Base-by-base conservation (phyloP, 2,797 vertebrate genomes). In the Cichlasoma orientale region DNA sequence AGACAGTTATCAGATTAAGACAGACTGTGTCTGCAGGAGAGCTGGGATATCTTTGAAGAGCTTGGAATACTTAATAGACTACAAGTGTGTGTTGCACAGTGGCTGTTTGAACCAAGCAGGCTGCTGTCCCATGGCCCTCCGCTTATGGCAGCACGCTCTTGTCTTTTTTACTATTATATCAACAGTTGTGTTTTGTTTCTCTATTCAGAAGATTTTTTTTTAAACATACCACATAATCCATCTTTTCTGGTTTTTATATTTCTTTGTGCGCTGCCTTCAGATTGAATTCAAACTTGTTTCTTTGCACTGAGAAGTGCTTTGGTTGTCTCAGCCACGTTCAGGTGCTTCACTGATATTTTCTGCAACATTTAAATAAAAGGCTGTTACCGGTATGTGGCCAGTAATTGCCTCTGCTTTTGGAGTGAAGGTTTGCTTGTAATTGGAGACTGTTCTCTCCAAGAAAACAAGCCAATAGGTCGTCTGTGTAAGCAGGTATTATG, bases 171-270 rank as follows among this genome's bases (percentile, higher is more conserved):
- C 72, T 25, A 4, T 71, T 54, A 82, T 71, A 55, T 79, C 27
- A 79, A 58, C 56, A 57, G 74, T 66, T 72, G 44, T 25, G 47
- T 70, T 77, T 69, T 33, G n/a, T 74, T 73, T 79, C 31, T 72
- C 7, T 72, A 4, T 55, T 66, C 52, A n/a, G 14, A 66, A 47
- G 0, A 47, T 38, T 11, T 61, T 44, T 69, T 52, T 72, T 7
- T 55, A 36, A 38, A 33, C 21, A 29, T 19, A n/a, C 14, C 57
- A 27, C 11, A 7, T 31, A 50, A 14, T 44, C 63, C 3, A 73
- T 52, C 16, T 50, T 68, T 68, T 66, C 19, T 44, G 1, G 7
- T 9, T 12, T 14, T 13, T 57, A 23, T 21, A 11, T 41, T 47
- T 68, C 10, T 53, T n/a, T 53, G 19, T 11, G n/a, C 0, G 10